These are phyloP conservation scores for Silurus glanis DNA, from an alignment of 2,113 vertebrate genomes.

Conservation along the genomic window DNA sequence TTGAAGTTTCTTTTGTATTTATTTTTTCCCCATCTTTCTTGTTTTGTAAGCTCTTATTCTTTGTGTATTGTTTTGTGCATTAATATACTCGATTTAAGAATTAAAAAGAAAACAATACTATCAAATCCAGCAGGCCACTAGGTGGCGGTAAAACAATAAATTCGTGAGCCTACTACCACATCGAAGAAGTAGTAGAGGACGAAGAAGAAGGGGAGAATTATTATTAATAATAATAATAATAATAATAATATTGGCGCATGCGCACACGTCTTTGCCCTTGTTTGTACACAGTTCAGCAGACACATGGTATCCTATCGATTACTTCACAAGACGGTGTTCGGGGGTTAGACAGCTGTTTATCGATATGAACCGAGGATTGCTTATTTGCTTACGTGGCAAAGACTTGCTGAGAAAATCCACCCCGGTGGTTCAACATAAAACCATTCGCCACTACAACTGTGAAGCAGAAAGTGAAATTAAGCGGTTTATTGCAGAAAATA, in stretches of 20 bases:
- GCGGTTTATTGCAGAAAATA: slow-evolving; percentile 81
- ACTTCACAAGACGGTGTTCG: not conserved
- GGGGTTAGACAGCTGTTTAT: not conserved
- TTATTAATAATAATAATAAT: no score
- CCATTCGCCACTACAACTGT: not conserved
- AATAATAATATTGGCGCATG: not conserved
- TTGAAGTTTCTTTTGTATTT: no score
- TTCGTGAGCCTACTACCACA: not conserved
- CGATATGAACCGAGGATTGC: slow-evolving; percentile 17
- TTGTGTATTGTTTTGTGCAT: no score
- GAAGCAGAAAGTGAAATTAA: slow-evolving; percentile 61
- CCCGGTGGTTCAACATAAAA: not conserved
- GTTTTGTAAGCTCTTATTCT: no score
- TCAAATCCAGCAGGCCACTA: not conserved
- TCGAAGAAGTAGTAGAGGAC: not conserved
- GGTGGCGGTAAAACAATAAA: not conserved
- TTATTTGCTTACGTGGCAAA: not conserved
- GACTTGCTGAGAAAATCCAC: not conserved
- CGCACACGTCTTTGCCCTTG: not conserved
- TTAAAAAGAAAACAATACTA: no score
- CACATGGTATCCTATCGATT: not conserved
- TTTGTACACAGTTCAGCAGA: not conserved
- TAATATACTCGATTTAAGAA: not conserved
- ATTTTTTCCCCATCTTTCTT: no score
- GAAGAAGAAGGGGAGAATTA: not conserved